Evolutionary conservation across 2,888 invertebrate species (phyloP).

Genomic region (Muschampia plurimacula): DNA sequence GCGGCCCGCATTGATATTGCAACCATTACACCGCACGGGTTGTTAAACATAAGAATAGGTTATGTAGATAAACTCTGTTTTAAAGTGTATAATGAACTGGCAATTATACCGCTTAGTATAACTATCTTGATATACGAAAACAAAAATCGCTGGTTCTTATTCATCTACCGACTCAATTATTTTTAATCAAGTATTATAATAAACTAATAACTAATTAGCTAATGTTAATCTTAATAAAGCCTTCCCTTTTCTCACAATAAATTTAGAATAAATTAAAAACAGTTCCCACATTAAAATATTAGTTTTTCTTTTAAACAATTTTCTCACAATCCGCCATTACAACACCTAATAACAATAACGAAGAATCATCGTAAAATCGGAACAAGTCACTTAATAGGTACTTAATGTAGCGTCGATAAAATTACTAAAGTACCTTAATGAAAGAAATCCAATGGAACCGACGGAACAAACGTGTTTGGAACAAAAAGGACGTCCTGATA

Average conservation of each 20-base stretch:
- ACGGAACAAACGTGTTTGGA: slow-evolving; percentile 68
- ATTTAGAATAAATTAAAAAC: background rate
- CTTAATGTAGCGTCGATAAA: slow-evolving; percentile 57
- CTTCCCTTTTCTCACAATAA: background rate
- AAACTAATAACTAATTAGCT: too few species aligned
- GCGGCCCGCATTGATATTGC: too few species aligned
- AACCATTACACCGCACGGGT: too few species aligned
- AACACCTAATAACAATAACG: slow-evolving; percentile 20
- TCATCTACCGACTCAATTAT: too few species aligned
- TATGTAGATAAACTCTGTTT: too few species aligned
- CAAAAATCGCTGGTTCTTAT: too few species aligned
- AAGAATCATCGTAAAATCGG: slow-evolving; percentile 27
- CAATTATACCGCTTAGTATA: too few species aligned
- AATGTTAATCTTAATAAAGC: too few species aligned
- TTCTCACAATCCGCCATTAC: slow-evolving; percentile 14
- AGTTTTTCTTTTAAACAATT: slow-evolving; percentile 16
- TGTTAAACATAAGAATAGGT: too few species aligned
- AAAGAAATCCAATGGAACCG: slow-evolving; percentile 69
- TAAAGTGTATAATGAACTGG: too few species aligned
- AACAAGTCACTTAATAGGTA: slow-evolving; percentile 22
- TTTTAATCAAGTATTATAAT: too few species aligned
- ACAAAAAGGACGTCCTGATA: slow-evolving; percentile 79
- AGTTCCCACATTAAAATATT: slow-evolving; percentile 16
- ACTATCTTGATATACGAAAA: too few species aligned
- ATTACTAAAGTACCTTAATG: slow-evolving; percentile 64